phyloP scores from a whole-genome alignment of 2,113 vertebrate genomes.

The Pan paniscus region DNA sequence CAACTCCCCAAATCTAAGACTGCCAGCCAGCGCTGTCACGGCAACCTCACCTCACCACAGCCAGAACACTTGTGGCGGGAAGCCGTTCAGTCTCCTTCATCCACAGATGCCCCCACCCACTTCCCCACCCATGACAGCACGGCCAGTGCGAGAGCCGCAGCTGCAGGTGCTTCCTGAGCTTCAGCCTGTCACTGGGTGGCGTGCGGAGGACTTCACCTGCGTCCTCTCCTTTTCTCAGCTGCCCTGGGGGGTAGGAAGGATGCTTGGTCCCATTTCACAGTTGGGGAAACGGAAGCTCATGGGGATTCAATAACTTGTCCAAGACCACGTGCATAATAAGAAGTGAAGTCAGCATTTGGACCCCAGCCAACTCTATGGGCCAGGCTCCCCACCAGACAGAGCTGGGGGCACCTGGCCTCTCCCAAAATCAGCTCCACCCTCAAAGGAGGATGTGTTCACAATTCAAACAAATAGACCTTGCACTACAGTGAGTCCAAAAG shows the following conservation, averaged over 20 bases:
- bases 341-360: neutral
- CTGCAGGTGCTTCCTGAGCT: neutral
- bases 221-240: neutral
- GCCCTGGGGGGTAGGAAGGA: too few species aligned
- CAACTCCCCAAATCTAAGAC: neutral
- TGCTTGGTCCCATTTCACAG: neutral
- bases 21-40: rapidly evolving
- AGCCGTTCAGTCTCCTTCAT: neutral
- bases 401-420: neutral
- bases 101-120: neutral
- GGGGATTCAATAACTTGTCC: neutral
- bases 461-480: too few species aligned
- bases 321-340: too few species aligned
- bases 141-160: rapidly evolving
- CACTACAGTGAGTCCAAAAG: neutral
- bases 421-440: neutral
- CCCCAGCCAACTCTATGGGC: neutral
- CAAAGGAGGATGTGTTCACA: neutral
- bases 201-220: rapidly evolving
- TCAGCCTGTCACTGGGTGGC: neutral
- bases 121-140: rapidly evolving
- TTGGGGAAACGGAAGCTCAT: neutral
- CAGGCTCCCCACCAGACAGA: neutral
- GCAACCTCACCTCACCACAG: neutral
- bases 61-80: neutral